phyloP scores from a whole-genome alignment of 92 coral and sea anemone genomes.

The Epizoanthus scotinus region DNA sequence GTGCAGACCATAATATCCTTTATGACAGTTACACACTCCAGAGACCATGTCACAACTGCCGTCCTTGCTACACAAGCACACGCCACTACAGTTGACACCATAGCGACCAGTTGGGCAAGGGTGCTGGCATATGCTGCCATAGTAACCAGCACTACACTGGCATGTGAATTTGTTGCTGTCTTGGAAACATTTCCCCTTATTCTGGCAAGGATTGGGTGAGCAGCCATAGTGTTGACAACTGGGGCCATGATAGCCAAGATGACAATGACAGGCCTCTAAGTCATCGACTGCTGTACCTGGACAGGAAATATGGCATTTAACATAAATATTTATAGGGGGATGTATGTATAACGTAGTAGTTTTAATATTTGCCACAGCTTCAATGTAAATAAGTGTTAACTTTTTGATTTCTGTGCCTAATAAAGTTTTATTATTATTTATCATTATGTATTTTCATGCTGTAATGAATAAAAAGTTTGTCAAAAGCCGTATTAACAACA shows the following conservation, averaged over 20 bases:
- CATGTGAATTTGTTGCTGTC: slow-evolving; percentile 54
- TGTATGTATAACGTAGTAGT: no score
- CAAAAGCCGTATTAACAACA: background rate
- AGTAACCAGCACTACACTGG: slow-evolving; percentile 72
- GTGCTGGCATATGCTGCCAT: slow-evolving; percentile 82
- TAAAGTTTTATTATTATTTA: no score
- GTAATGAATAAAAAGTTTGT: no score
- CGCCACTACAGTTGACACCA: slow-evolving; percentile 76
- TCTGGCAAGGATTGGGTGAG: slow-evolving; percentile 83
- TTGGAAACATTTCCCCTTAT: slow-evolving; percentile 73
- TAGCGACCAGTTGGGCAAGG: slow-evolving; percentile 83
- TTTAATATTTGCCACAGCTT: no score
- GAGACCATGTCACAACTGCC: slow-evolving; percentile 81
- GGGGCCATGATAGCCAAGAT: slow-evolving; percentile 86
- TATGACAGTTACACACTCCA: slow-evolving; percentile 81
- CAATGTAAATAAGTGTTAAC: no score
- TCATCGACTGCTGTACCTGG: slow-evolving; percentile 3
- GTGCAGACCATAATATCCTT: slow-evolving; percentile 70
- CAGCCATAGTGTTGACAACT: slow-evolving; percentile 95
- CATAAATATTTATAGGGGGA: no score
- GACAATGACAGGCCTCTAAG: slow-evolving; percentile 75
- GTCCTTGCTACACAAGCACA: slow-evolving; percentile 69
- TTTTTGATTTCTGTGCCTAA: no score
- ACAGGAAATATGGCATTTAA: background rate
- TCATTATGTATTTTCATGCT: no score